These are phyloP conservation scores for Lithobates sylvaticus DNA, from an alignment of 2,797 vertebrate species.

Conservation along the genomic window DNA sequence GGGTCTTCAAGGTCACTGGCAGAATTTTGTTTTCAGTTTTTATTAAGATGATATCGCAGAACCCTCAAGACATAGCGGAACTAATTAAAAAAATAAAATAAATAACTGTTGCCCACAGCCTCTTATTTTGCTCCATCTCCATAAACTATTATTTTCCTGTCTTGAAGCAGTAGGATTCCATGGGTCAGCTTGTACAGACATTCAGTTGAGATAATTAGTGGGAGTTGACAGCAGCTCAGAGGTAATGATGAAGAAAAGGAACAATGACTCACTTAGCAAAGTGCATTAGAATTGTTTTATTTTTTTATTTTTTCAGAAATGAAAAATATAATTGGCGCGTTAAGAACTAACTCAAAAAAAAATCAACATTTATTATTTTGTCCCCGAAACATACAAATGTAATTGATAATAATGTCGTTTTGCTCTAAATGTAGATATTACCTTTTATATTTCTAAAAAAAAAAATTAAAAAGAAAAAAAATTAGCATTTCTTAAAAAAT, in stretches of 20 bases:
- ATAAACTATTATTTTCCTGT: conserved; percentile 34
- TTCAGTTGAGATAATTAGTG: conserved; percentile 40
- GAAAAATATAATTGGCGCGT: conserved; percentile 1
- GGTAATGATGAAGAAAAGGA: background rate
- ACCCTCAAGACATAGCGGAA: background rate
- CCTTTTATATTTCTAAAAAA: background rate
- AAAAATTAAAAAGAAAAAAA: no score
- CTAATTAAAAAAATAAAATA: conserved; percentile 11
- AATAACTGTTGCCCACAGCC: background rate
- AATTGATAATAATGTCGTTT: background rate
- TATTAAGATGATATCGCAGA: background rate
- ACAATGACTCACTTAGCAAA: conserved; percentile 21
- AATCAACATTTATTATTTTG: background rate
- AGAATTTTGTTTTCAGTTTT: background rate
- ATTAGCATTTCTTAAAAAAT: background rate
- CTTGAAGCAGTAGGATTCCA: background rate
- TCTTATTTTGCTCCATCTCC: conserved; percentile 28
- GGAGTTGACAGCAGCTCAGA: conserved; percentile 19
- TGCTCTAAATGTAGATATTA: background rate
- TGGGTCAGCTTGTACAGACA: conserved; percentile 25
- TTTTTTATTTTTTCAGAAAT: background rate
- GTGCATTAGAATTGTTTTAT: background rate
- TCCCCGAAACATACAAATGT: background rate
- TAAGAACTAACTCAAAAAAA: background rate
- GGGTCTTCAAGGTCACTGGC: background rate